These are phyloP conservation scores for Drosophila rufa DNA, from an alignment of 1,140 invertebrate genomes.

Conservation along the genomic window DNA sequence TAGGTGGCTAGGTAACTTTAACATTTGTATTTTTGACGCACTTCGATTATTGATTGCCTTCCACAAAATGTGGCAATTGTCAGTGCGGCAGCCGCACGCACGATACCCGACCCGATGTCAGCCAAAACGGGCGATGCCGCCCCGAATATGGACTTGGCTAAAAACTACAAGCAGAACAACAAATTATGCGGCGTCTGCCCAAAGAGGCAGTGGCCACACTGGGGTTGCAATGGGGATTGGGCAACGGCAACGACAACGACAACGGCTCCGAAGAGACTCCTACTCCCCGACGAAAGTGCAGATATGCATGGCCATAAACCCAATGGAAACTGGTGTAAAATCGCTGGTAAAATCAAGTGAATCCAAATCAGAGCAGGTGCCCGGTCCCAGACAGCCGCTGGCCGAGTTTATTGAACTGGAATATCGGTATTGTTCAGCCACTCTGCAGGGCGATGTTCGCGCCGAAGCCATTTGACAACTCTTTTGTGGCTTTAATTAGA, in stretches of 20 bases:
- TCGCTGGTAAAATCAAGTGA: conserved; percentile 26
- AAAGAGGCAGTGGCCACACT: conserved; percentile 37
- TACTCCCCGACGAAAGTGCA: conserved; percentile 61
- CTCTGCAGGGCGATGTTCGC: conserved; percentile 16
- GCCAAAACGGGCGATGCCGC: conserved; percentile 49
- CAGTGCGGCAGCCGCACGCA: conserved; percentile 59
- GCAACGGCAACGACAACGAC: conserved; percentile 59
- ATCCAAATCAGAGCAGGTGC: conserved; percentile 62
- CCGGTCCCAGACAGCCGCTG: conserved; percentile 20
- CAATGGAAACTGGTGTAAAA: conserved; percentile 32
- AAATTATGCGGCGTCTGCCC: conserved; percentile 71
- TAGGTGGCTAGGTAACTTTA: conserved; percentile 45
- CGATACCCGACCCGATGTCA: conserved; percentile 20
- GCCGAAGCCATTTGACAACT: conserved; percentile 60
- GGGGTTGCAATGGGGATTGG: conserved; percentile 51
- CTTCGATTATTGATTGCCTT: conserved; percentile 78
- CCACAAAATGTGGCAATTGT: conserved; percentile 81
- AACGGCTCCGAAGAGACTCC: conserved; percentile 10
- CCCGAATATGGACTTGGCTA: conserved; percentile 54
- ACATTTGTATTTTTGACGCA: conserved; percentile 79
- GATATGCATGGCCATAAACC: conserved; percentile 45
- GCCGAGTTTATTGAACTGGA: conserved; percentile 74
- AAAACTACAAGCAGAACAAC: conserved; percentile 67
- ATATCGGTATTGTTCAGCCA: conserved; percentile 31
- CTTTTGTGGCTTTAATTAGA: conserved; percentile 50